A percentile compares a stretch with the other conserved stretches of the same genome.
These are phyloP conservation scores for Homarus gammarus DNA, from an alignment of 2,888 invertebrate genomes.

Conservation along the genomic window DNA sequence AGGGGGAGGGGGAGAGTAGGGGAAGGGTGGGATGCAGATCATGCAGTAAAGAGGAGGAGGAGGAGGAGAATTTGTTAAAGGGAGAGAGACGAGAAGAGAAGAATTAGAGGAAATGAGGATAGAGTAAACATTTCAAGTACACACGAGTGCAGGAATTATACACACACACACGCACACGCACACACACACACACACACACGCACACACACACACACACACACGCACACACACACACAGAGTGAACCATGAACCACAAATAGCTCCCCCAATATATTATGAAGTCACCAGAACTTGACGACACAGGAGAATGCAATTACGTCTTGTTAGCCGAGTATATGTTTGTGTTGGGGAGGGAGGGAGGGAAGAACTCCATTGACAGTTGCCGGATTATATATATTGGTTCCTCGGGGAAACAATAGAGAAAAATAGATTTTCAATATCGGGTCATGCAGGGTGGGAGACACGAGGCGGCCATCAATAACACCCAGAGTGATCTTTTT, in stretches of 20 bases:
- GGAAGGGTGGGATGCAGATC: background rate
- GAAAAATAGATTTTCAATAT: conserved; percentile 46
- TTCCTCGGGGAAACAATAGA: conserved; percentile 27
- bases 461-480: background rate
- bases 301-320: background rate
- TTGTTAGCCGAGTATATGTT: background rate
- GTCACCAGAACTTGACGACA: background rate
- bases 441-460: conserved; percentile 21
- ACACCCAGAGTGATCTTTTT: background rate
- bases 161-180: conserved; percentile 18
- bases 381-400: conserved; percentile 36
- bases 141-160: background rate
- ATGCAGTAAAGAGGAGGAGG: background rate
- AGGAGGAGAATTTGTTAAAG: background rate
- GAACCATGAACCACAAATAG: too few relatives aligned
- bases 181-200: background rate
- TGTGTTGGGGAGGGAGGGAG: too few relatives aligned
- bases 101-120: background rate
- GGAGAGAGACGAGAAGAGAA: background rate
- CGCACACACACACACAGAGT: background rate
- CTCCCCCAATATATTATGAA: too few relatives aligned
- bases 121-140: background rate
- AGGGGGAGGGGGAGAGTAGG: background rate
- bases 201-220: background rate
- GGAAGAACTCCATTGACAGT: conserved; percentile 24